These are phyloP conservation scores for Brotula barbata DNA, from an alignment of 2,797 vertebrate species.

Conservation along the genomic window DNA sequence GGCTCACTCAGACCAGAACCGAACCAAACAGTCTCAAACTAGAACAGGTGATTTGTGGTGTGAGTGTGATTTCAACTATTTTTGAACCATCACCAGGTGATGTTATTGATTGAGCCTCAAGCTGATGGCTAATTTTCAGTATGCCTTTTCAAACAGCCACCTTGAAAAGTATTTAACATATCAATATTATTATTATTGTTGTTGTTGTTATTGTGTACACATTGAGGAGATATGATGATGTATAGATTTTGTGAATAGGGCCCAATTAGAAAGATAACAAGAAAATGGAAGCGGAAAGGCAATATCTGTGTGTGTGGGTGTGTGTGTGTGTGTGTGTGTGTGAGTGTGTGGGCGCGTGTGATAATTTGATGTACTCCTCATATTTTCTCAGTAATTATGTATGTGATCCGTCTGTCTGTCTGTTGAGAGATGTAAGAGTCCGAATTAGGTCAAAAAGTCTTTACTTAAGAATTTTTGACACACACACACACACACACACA, in stretches of 20 bases:
- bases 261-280: not conserved
- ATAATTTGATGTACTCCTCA: not conserved
- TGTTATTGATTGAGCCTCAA: no score
- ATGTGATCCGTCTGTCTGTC: slow-evolving; percentile 45
- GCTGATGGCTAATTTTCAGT: no score
- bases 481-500: slow-evolving; percentile 21
- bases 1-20: no score
- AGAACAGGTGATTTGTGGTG: no score
- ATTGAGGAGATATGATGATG: not conserved
- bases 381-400: slow-evolving; percentile 29
- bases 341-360: not conserved
- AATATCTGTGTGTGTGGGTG: no score
- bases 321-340: not conserved
- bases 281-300: not conserved
- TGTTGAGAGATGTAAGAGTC: slow-evolving; percentile 58
- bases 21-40: no score
- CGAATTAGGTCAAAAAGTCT: slow-evolving; percentile 70
- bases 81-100: no score
- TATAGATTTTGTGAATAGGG: slow-evolving; percentile 12
- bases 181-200: no score
- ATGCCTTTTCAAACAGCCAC: no score
- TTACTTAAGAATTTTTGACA: slow-evolving; percentile 52
- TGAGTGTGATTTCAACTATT: no score
- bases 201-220: not conserved
- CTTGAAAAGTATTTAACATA: no score